Base-by-base conservation (phyloP, 1,140 invertebrate species). In the Ganaspis sp. region DNA sequence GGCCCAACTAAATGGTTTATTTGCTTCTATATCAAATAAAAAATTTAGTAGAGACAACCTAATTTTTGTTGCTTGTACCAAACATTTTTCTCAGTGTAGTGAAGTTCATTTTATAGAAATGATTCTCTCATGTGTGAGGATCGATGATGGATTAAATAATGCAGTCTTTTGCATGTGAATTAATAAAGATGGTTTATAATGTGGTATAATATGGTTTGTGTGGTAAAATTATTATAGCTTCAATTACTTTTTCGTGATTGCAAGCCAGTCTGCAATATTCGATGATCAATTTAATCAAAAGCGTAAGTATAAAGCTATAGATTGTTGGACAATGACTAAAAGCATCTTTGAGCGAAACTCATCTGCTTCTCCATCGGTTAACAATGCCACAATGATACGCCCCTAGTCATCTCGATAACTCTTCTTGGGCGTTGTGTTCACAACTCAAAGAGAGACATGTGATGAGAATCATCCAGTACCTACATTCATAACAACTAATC, bases 321-420 rank as follows among this genome's bases (percentile, higher is more conserved):
- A 74, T 75, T 70, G 54, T 11, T 15, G 54, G 70, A 86, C 82
- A 81, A 86, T 86, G 83, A 86, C 84, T 84, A 80, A 85, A 85
- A 85, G 82, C 80, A 81, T 86, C 83, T 85, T 75, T 73, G 71
- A 85, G 82, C 81, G 72, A 85, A 86, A 85, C 85, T 86, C 84
- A 86, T 86, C 82, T 85, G 77, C 78, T 76, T 76, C 70, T 79
- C 70, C 78, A 74, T 73, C 80, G 64, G 76, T 53, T 53, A 79
- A 85, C 85, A 86, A 86, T 86, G 80, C 75, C 19, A 19, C 75
- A 85, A 85, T 84, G 83, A 85, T 84, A 84, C 75, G 76, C 79
- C 42, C 42, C 42, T n/a, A 45, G 42, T 45, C 73, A 64, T 38
- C 73, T 74, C 78, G 38, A 71, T 70, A 49, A 58, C 42, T 37